Percentiles rank a stretch among this genome's conserved stretches.
Conservation (phyloP, 2,888 invertebrate genomes). For the Macrosiphum euphorbiae region DNA sequence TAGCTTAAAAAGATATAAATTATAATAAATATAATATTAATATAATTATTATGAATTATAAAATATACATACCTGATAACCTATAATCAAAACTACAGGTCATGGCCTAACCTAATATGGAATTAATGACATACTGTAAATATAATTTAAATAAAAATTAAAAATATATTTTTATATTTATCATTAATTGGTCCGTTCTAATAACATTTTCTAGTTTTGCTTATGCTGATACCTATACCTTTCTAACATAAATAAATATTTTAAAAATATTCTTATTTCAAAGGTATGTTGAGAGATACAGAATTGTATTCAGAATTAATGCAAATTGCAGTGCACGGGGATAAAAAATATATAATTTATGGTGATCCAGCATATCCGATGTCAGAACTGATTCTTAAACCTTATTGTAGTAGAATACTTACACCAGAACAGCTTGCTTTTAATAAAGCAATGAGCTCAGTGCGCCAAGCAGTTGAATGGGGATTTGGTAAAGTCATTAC, state of each 20-base stretch:
- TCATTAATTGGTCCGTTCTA: too few relatives aligned
- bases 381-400: background rate
- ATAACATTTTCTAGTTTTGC: too few relatives aligned
- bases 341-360: conserved; percentile 15
- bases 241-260: background rate
- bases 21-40: too few relatives aligned
- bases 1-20: too few relatives aligned
- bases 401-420: background rate
- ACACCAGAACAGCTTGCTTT: conserved; percentile 2
- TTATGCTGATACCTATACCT: too few relatives aligned
- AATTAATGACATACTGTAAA: too few relatives aligned
- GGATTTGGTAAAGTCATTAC: conserved; percentile 15
- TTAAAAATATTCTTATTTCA: background rate
- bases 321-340: background rate
- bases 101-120: too few relatives aligned
- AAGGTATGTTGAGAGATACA: conserved; percentile 19
- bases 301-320: background rate
- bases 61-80: background rate
- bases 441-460: conserved; percentile 27
- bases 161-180: too few relatives aligned
- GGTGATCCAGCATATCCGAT: conserved; percentile 20
- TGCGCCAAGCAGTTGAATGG: conserved; percentile 17
- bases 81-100: too few relatives aligned
- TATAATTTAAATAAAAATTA: too few relatives aligned
- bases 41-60: too few relatives aligned